A percentile compares a stretch with the other conserved stretches of the same genome.
Conservation (phyloP, 2,888 invertebrate species). For the Orchestes rusci region DNA sequence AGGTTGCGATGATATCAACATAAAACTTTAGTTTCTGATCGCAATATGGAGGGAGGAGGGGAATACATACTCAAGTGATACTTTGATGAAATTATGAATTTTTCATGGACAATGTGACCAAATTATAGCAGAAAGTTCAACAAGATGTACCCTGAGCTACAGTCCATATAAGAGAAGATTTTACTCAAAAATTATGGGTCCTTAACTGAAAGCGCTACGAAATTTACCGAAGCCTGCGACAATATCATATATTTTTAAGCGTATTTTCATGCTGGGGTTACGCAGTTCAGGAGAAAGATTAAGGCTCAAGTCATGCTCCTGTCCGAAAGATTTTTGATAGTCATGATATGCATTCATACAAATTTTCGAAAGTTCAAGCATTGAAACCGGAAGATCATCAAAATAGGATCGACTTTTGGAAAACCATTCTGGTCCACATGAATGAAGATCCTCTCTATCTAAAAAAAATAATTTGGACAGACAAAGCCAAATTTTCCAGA, state of each 20-base stretch:
- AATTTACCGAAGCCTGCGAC: constrained; percentile 5
- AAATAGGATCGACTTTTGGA: constrained; percentile 6
- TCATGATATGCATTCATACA: constrained; percentile 7
- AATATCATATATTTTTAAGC: constrained; percentile 11
- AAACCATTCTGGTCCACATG: constrained; percentile 3
- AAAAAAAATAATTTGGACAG: constrained; percentile 14
- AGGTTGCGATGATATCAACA: no score
- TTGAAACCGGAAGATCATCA: constrained; percentile 11
- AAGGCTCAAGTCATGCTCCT: not conserved
- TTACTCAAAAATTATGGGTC: constrained; percentile 1
- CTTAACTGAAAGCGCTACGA: not conserved
- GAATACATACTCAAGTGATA: no score
- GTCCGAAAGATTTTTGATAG: constrained; percentile 8
- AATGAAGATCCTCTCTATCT: constrained; percentile 7
- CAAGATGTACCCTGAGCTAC: not conserved
- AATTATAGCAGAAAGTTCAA: constrained; percentile 1
- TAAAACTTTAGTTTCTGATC: no score
- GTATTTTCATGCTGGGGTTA: constrained; percentile 5
- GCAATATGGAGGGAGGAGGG: no score
- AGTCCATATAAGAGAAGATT: not conserved
- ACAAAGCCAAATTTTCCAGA: constrained; percentile 14
- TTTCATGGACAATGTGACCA: constrained; percentile 3
- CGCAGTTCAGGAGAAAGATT: constrained; percentile 3
- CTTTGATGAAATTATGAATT: no score
- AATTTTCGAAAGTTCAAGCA: constrained; percentile 14